Percentiles rank a stretch among this genome's conserved stretches.
phyloP scores from a whole-genome alignment of 2,113 vertebrate genomes.

The Pseudopodoces humilis region DNA sequence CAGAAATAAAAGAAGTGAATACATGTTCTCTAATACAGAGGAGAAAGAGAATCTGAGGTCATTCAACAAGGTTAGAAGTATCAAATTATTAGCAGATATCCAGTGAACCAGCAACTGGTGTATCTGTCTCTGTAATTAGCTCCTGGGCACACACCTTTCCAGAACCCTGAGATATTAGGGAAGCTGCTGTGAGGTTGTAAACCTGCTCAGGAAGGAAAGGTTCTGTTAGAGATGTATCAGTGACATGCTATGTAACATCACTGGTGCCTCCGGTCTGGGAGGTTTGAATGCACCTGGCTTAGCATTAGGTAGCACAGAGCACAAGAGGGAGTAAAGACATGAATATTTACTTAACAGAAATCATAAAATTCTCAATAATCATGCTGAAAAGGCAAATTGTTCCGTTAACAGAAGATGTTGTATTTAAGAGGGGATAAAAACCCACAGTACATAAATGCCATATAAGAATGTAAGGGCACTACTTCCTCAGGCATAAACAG shows the following conservation, averaged over 20 bases:
- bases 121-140: not conserved
- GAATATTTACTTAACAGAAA: not conserved
- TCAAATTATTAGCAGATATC: not conserved
- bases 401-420: not conserved
- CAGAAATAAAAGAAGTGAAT: conserved; percentile 4
- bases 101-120: not conserved
- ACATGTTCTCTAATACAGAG: not conserved
- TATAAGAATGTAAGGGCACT: not conserved
- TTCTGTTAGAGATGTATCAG: not conserved
- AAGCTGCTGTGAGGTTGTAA: not conserved
- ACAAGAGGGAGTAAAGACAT: not conserved
- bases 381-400: not conserved
- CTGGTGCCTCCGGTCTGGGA: not conserved
- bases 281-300: not conserved
- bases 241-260: fast-evolving
- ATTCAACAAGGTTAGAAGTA: conserved; percentile 29
- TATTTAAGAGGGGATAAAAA: fast-evolving
- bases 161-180: not conserved
- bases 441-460: not conserved
- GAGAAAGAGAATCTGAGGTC: conserved; percentile 47
- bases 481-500: not conserved
- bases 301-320: not conserved
- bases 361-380: not conserved
- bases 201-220: not conserved
- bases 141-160: not conserved